Base-by-base conservation (phyloP, 1,140 invertebrate genomes). In the Physella acuta region DNA sequence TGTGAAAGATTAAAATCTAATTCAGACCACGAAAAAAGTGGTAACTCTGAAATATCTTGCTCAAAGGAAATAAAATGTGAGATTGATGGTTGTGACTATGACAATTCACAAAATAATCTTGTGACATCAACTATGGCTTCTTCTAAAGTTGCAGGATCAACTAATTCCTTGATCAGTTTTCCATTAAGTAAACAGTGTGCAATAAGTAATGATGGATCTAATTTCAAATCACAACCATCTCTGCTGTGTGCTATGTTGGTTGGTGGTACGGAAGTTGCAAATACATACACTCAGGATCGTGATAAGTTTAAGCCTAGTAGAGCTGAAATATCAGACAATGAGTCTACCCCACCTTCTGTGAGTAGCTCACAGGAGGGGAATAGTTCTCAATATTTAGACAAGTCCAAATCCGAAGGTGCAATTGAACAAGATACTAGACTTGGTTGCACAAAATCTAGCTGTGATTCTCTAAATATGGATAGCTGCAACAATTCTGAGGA, bases 161-260 rank as follows among this genome's bases (percentile, higher is more conserved):
- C 44, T 14, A 49, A 14, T 11, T 14, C n/a, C n/a, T n/a, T 49
- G 44, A 49, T n/a, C 11, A n/a, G 11, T 49, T 49, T n/a, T n/a
- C n/a, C n/a, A 16, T n/a, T n/a, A 37, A 14, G n/a, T 62, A 14
- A 62, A 44, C 14, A 28, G 30, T 39, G 60, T 39, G 4, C 37
- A 28, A 0, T 20, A 3, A 44, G 60, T 2, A 44, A 26, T 8
- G 30, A 62, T 39, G 2, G n/a, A 37, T 62, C 2, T 30, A 8
- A 44, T 62, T n/a, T n/a, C 8, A 62, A 62, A 26, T 37, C 60
- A 39, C 52, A 51, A 20, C 36, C 56, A 62, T 72, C 71, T 11
- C 44, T 72, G 11, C 33, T 72, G 28, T 72, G 71, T 72, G 71
- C 71, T 17, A 72, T 72, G 71, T 39, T 72, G 36, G 55, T 72